Percentiles rank a stretch among this genome's conserved stretches.
These are phyloP conservation scores for Tipula vernalis DNA, from an alignment of 2,888 invertebrate species.

Conservation along the genomic window DNA sequence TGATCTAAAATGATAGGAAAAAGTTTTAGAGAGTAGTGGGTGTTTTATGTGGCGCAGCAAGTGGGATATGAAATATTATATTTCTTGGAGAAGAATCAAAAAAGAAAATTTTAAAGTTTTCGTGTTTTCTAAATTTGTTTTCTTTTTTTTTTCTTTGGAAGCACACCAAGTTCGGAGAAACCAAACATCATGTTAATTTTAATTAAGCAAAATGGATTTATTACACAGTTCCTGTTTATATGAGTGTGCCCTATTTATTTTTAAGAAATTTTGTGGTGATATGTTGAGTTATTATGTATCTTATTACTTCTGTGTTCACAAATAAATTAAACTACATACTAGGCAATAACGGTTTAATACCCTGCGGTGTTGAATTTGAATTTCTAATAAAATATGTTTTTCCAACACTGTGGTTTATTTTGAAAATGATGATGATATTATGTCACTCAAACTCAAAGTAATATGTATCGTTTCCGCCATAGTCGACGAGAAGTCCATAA, in stretches of 20 bases:
- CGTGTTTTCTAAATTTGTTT: neutral
- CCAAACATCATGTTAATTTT: neutral
- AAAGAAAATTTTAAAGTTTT: neutral
- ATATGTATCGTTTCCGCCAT: too few species aligned
- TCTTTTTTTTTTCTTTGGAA: neutral
- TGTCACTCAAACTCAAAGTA: too few species aligned
- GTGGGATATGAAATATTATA: neutral
- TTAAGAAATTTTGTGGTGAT: neutral
- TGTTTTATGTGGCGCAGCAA: neutral
- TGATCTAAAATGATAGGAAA: neutral
- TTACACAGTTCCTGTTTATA: neutral
- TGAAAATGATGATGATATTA: too few species aligned
- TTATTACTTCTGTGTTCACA: too few species aligned
- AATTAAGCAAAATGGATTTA: neutral
- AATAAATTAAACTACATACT: too few species aligned
- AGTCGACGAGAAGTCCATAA: too few species aligned
- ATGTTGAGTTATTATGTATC: too few species aligned
- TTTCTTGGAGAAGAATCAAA: neutral
- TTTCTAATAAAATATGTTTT: too few species aligned
- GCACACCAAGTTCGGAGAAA: neutral
- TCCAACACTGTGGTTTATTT: too few species aligned
- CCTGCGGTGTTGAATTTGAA: too few species aligned
- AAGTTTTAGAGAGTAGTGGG: neutral
- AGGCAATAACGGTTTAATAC: too few species aligned
- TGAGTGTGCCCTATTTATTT: neutral